These are phyloP conservation scores for Thecophora atra DNA, from an alignment of 2,888 invertebrate genomes.

Conservation along the genomic window DNA sequence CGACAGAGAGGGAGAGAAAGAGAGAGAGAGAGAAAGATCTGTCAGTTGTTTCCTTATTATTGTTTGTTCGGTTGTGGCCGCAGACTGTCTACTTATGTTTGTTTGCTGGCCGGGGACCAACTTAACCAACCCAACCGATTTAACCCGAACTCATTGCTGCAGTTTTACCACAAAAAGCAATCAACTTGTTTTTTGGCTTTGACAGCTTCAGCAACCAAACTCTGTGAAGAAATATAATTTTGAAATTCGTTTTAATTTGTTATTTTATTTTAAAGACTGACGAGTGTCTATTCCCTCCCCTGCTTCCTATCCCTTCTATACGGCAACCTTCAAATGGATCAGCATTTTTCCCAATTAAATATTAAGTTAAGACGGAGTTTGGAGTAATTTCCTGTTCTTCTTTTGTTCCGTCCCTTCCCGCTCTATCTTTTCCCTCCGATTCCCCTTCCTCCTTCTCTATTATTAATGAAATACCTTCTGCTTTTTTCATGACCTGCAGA, in stretches of 20 bases:
- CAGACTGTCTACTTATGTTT: not conserved
- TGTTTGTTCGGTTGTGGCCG: not conserved
- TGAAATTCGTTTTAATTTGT: not conserved
- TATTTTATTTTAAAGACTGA: too few species aligned
- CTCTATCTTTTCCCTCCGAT: not conserved
- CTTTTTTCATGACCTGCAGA: slow-evolving; percentile 24
- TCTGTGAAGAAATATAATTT: slow-evolving; percentile 9
- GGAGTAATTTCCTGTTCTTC: not conserved
- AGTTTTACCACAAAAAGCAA: slow-evolving; percentile 28
- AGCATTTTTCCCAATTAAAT: slow-evolving; percentile 3
- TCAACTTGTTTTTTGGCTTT: slow-evolving; percentile 31
- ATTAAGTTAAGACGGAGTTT: too few species aligned
- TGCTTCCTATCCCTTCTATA: too few species aligned
- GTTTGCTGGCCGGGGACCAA: not conserved
- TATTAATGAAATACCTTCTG: not conserved
- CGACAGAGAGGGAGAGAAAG: not conserved
- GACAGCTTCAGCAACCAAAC: slow-evolving; percentile 29
- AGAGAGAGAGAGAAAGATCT: too few species aligned
- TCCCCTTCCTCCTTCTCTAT: not conserved
- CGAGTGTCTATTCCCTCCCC: too few species aligned
- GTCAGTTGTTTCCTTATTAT: not conserved
- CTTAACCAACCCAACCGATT: not conserved
- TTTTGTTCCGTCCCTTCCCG: not conserved
- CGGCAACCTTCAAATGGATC: not conserved
- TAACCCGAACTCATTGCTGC: not conserved